Conservation (phyloP, 2,113 vertebrate species). For the Myiopsitta monachus region DNA sequence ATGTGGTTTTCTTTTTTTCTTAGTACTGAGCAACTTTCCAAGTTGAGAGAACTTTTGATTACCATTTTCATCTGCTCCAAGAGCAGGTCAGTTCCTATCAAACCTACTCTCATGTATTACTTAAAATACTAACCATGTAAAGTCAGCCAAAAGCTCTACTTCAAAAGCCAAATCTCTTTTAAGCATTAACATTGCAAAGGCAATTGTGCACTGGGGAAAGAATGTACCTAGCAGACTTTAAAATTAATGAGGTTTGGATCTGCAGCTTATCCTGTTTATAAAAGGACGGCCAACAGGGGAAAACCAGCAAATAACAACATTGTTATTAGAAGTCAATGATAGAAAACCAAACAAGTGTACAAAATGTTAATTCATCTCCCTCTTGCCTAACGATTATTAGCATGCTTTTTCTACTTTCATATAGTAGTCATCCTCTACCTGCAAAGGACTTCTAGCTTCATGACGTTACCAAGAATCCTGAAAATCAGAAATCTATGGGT, state of each 20-base stretch:
- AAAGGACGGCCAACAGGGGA: neutral
- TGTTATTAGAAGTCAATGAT: neutral
- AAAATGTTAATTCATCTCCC: neutral
- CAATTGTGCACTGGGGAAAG: neutral
- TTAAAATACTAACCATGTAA: neutral
- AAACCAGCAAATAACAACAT: neutral
- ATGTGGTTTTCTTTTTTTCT: neutral
- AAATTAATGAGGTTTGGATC: neutral
- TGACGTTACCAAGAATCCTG: neutral
- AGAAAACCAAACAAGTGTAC: neutral
- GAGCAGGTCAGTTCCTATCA: neutral
- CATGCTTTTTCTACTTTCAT: neutral
- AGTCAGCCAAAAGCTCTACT: neutral
- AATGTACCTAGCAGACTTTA: neutral
- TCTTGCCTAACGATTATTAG: neutral
- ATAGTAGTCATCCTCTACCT: neutral
- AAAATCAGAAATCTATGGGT: neutral
- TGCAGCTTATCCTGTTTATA: neutral
- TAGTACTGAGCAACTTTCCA: neutral
- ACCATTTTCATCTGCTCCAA: neutral
- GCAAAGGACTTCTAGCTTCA: neutral
- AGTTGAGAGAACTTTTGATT: neutral
- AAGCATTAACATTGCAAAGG: neutral
- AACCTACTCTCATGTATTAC: neutral
- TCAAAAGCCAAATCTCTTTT: neutral